These are phyloP conservation scores for Dipus sagitta DNA, from an alignment of 2,797 vertebrate genomes.

Conservation along the genomic window DNA sequence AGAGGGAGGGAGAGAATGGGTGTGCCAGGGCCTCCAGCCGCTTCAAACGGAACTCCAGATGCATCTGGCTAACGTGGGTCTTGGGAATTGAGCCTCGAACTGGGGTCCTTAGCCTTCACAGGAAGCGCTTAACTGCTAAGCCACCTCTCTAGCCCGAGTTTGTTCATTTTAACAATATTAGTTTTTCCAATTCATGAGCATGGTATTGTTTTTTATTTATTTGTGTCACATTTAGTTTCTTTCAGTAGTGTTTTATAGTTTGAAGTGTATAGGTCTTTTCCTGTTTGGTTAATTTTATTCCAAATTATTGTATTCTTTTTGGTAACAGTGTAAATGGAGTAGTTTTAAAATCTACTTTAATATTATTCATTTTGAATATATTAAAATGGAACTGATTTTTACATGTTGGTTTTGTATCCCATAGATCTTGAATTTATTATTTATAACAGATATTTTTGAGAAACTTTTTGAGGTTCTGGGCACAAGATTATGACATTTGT, in stretches of 20 bases:
- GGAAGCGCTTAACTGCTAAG: too few relatives aligned
- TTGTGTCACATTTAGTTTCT: not conserved
- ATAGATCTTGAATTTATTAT: not conserved
- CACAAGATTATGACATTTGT: not conserved
- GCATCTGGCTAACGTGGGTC: too few relatives aligned
- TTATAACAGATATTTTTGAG: not conserved
- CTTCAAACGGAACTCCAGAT: too few relatives aligned
- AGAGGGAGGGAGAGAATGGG: too few relatives aligned
- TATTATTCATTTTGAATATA: not conserved
- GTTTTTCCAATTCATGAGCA: not conserved
- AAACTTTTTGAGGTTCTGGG: not conserved
- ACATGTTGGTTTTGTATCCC: not conserved
- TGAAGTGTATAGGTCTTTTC: not conserved
- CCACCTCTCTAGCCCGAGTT: too few relatives aligned
- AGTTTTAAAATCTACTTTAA: not conserved
- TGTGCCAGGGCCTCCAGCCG: too few relatives aligned
- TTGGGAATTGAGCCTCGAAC: too few relatives aligned
- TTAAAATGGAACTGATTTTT: not conserved
- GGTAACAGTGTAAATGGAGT: not conserved
- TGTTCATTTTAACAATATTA: not conserved
- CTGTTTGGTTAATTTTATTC: slow-evolving; percentile 4
- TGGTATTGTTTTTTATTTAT: not conserved
- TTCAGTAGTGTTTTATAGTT: not conserved
- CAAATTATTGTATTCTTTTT: not conserved
- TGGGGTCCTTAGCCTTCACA: too few relatives aligned